These are phyloP conservation scores for Trissolcus japonicus DNA, from an alignment of 2,888 invertebrate species.

Conservation along the genomic window DNA sequence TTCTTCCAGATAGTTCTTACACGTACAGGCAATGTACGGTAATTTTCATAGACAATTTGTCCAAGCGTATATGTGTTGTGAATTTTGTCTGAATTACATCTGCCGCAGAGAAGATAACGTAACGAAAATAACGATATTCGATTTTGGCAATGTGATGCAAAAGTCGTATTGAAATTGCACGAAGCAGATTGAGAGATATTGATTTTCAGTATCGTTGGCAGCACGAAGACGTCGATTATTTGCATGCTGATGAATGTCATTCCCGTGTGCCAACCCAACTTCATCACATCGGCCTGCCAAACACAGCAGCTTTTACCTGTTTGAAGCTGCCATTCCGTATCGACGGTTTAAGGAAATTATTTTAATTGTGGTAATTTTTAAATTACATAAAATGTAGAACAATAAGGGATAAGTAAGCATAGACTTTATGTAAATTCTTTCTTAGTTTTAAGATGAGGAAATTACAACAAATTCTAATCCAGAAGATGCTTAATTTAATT, in stretches of 20 bases:
- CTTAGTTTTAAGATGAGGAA: too few relatives aligned
- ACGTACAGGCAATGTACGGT: slow-evolving; percentile 5
- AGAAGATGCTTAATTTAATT: too few relatives aligned
- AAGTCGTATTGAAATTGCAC: slow-evolving; percentile 7
- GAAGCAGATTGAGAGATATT: slow-evolving; percentile 40
- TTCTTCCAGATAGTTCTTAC: not conserved
- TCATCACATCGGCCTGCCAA: slow-evolving; percentile 43
- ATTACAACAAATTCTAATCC: too few relatives aligned
- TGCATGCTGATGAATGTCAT: slow-evolving; percentile 40
- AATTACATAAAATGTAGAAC: too few relatives aligned
- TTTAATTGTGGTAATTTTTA: too few relatives aligned
- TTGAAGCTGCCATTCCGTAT: slow-evolving; percentile 27
- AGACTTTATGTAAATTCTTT: too few relatives aligned
- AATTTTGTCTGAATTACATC: slow-evolving; percentile 26
- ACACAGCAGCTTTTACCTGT: slow-evolving; percentile 29
- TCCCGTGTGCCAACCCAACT: slow-evolving; percentile 43
- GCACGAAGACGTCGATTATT: slow-evolving; percentile 49
- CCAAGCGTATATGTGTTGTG: not conserved
- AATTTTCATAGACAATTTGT: slow-evolving; percentile 20
- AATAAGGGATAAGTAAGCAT: too few relatives aligned
- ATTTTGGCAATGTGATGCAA: slow-evolving; percentile 13
- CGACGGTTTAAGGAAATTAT: slow-evolving; percentile 25
- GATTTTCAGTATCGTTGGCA: slow-evolving; percentile 35
- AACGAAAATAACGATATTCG: slow-evolving; percentile 21
- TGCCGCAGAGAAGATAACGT: slow-evolving; percentile 8